A percentile compares a stretch with the other conserved stretches of the same genome.
These are phyloP conservation scores for Morbakka virulenta DNA, from an alignment of 30 jellyfish, hydroid and myxozoan species.

Conservation along the genomic window DNA sequence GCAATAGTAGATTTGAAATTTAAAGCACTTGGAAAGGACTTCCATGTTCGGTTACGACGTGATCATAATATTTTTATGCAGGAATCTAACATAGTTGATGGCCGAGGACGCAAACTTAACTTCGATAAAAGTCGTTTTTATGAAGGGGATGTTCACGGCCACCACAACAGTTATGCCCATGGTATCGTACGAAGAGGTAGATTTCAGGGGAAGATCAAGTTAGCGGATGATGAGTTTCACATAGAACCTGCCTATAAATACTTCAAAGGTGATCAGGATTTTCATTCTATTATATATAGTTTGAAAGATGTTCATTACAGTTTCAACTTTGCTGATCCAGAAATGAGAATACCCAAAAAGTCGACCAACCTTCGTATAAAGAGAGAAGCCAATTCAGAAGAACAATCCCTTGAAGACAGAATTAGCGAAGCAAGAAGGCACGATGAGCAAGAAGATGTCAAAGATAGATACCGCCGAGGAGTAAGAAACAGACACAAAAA, in stretches of 20 bases:
- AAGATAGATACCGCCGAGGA: slow-evolving; percentile 75
- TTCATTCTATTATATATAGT: slow-evolving; percentile 82
- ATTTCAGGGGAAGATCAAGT: slow-evolving; percentile 72
- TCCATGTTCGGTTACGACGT: slow-evolving; percentile 71
- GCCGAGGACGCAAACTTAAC: slow-evolving; percentile 60
- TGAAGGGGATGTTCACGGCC: slow-evolving; percentile 89
- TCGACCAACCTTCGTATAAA: slow-evolving; percentile 54
- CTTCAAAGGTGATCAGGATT: slow-evolving; percentile 55
- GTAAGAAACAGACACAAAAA: slow-evolving; percentile 61
- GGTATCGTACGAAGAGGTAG: slow-evolving; percentile 78
- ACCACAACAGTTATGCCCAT: slow-evolving; percentile 68
- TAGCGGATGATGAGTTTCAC: slow-evolving; percentile 70
- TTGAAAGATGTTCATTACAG: slow-evolving; percentile 70
- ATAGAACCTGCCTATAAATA: slow-evolving; percentile 88
- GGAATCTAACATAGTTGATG: slow-evolving; percentile 61
- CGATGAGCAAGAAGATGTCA: slow-evolving; percentile 22
- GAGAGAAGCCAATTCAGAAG: slow-evolving; percentile 28
- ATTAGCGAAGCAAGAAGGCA: slow-evolving; percentile 49
- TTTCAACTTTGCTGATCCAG: slow-evolving; percentile 47
- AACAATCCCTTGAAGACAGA: slow-evolving; percentile 38
- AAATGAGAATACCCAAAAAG: slow-evolving; percentile 28
- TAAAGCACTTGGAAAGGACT: slow-evolving; percentile 72
- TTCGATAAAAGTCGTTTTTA: slow-evolving; percentile 52
- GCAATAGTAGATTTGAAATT: slow-evolving; percentile 57
- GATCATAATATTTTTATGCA: slow-evolving; percentile 72